phyloP scores from a whole-genome alignment of 2,113 vertebrate genomes.

The Leucosticte australis region DNA sequence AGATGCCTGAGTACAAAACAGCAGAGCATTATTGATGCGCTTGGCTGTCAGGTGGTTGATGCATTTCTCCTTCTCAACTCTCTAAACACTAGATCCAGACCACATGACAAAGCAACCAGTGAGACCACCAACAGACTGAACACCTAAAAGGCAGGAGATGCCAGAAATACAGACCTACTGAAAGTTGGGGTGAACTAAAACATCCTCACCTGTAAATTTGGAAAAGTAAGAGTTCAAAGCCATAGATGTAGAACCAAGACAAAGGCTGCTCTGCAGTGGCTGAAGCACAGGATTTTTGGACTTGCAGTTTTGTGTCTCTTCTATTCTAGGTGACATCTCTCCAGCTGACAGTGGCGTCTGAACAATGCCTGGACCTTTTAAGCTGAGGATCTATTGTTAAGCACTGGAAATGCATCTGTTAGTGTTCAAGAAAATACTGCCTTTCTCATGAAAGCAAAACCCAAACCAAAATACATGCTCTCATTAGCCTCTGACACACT shows the following conservation, averaged over 20 bases:
- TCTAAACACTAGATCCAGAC: background rate
- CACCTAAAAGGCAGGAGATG: background rate
- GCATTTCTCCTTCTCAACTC: background rate
- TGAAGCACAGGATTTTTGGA: background rate
- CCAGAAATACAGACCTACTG: background rate
- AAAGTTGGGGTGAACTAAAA: background rate
- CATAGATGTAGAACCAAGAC: background rate
- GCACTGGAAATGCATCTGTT: background rate
- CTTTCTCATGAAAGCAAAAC: background rate
- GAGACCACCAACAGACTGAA: background rate
- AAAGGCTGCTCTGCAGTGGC: background rate
- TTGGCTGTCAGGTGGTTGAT: background rate
- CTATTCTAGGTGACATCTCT: background rate
- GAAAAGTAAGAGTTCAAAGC: background rate
- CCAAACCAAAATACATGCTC: background rate
- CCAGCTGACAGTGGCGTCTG: background rate
- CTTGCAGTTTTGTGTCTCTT: background rate
- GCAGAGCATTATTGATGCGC: background rate
- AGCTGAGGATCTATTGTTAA: background rate
- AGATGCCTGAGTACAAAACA: fast-evolving
- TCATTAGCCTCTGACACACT: conserved; percentile 28
- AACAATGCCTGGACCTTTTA: background rate
- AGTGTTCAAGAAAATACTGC: background rate
- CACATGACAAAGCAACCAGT: background rate
- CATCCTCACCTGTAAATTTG: background rate